Percentiles rank a stretch among this genome's conserved stretches.
Conservation (phyloP, 2,888 invertebrate species). For the Drosophila subquinaria region DNA sequence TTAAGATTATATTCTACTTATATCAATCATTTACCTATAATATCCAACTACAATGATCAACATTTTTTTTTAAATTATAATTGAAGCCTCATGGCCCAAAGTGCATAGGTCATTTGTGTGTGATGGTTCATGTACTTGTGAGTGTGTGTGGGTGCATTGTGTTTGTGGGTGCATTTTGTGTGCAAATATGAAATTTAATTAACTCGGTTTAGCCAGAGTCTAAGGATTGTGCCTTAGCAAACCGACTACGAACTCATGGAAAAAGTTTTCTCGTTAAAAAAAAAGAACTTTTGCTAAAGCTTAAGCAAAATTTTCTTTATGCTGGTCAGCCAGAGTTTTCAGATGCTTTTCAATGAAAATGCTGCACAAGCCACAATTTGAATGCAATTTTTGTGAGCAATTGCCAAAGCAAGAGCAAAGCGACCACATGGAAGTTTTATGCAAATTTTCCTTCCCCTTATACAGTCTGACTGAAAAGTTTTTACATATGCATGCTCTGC, state of each 20-base stretch:
- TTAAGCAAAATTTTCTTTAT: slow-evolving; percentile 55
- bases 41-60: neutral
- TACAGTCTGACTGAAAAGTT: slow-evolving; percentile 29
- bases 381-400: slow-evolving; percentile 80
- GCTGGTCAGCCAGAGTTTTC: slow-evolving; percentile 56
- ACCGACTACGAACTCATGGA: slow-evolving; percentile 46
- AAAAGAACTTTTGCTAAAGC: slow-evolving; percentile 58
- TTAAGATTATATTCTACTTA: neutral
- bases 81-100: neutral
- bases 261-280: slow-evolving; percentile 83
- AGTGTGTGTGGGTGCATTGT: slow-evolving; percentile 24
- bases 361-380: slow-evolving; percentile 66
- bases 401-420: slow-evolving; percentile 60
- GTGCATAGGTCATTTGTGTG: slow-evolving; percentile 34
- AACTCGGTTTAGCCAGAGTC: slow-evolving; percentile 60
- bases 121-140: neutral
- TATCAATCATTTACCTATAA: neutral
- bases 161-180: slow-evolving; percentile 30
- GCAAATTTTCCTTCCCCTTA: slow-evolving; percentile 35
- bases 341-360: slow-evolving; percentile 54
- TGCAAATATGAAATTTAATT: slow-evolving; percentile 78
- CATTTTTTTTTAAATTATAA: neutral
- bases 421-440: slow-evolving; percentile 51
- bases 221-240: slow-evolving; percentile 36
- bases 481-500: slow-evolving; percentile 15